Evolutionary conservation across 2,797 vertebrate genomes (phyloP).

Genomic region (Glossophaga mutica): DNA sequence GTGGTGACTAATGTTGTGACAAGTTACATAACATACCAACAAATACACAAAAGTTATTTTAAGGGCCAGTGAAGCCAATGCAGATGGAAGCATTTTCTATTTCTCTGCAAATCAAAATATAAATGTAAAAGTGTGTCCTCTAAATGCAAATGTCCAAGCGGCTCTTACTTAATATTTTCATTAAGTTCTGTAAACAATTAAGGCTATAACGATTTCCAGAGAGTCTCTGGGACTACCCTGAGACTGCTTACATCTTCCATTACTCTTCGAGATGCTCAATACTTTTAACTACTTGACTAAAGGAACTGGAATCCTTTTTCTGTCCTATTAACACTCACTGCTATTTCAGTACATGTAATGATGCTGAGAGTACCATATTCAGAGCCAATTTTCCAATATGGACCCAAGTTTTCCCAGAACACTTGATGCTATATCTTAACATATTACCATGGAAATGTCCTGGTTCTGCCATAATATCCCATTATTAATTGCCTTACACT

Average conservation of each 20-base stretch:
- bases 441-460: constrained; percentile 67
- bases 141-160: constrained; percentile 57
- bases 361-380: constrained; percentile 61
- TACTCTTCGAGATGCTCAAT: constrained; percentile 57
- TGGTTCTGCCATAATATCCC: constrained; percentile 47
- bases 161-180: constrained; percentile 55
- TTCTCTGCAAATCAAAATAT: constrained; percentile 57
- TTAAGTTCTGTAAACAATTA: constrained; percentile 50
- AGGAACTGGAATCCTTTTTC: constrained; percentile 63
- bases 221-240: constrained; percentile 44
- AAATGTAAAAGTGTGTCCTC: constrained; percentile 38
- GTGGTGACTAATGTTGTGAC: constrained; percentile 66
- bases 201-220: constrained; percentile 45
- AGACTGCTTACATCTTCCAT: constrained; percentile 44
- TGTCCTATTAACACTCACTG: constrained; percentile 65
- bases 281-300: constrained; percentile 69
- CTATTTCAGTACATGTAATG: constrained; percentile 66
- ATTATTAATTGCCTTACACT: constrained; percentile 49
- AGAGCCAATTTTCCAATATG: constrained; percentile 67
- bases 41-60: constrained; percentile 73
- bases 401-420: constrained; percentile 61
- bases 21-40: constrained; percentile 69
- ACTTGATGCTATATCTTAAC: constrained; percentile 51
- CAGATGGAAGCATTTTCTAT: constrained; percentile 57
- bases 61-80: constrained; percentile 62